A percentile compares a stretch with the other conserved stretches of the same genome.
phyloP scores from a whole-genome alignment of 2,888 invertebrate species.

The Harpalus rubripes region DNA sequence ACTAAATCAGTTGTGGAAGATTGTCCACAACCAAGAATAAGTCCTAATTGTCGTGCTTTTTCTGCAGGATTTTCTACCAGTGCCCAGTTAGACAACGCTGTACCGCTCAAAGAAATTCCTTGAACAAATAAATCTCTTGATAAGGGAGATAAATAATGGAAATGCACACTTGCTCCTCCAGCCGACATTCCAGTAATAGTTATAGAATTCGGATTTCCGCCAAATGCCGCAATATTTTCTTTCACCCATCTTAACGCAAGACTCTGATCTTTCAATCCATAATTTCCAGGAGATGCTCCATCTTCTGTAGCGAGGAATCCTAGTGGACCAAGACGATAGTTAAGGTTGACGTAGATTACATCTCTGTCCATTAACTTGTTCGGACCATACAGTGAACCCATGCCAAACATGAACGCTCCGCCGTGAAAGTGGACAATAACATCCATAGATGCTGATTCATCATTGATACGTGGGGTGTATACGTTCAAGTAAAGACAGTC shows the following conservation, averaged over 20 bases:
- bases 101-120: conserved; percentile 73
- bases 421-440: conserved; percentile 83
- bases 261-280: conserved; percentile 87
- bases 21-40: conserved; percentile 72
- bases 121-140: conserved; percentile 78
- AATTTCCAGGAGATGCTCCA: conserved; percentile 84
- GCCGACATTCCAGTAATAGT: conserved; percentile 86
- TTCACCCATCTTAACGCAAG: conserved; percentile 86
- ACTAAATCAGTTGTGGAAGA: conserved; percentile 70
- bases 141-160: conserved; percentile 84
- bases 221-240: conserved; percentile 84
- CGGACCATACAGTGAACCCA: conserved; percentile 79
- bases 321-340: conserved; percentile 83
- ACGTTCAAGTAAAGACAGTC: conserved; percentile 82
- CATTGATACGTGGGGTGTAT: conserved; percentile 77
- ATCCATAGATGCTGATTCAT: conserved; percentile 77
- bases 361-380: conserved; percentile 81
- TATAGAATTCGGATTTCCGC: conserved; percentile 85
- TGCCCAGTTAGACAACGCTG: conserved; percentile 72
- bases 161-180: conserved; percentile 87
- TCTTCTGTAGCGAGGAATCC: conserved; percentile 89
- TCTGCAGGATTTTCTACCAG: conserved; percentile 70
- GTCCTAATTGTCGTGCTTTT: conserved; percentile 71
- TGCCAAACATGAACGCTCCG: conserved; percentile 83
- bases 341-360: conserved; percentile 82